phyloP scores from a whole-genome alignment of 2,888 invertebrate genomes.

The Cabera pusaria region DNA sequence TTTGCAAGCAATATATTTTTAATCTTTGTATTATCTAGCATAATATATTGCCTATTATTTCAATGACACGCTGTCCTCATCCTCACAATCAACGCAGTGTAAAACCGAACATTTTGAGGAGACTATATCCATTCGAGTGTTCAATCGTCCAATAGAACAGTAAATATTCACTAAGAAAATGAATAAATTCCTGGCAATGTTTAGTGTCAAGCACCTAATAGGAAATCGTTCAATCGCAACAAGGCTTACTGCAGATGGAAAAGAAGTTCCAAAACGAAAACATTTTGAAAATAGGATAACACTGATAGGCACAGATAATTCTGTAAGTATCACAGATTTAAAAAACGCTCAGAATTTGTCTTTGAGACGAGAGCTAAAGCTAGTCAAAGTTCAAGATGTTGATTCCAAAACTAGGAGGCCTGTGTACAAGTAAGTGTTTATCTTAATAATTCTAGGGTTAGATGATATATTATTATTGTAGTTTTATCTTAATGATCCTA shows the following conservation, averaged over 20 bases:
- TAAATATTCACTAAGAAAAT: too few species aligned
- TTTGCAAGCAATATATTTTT: too few species aligned
- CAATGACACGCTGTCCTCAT: too few species aligned
- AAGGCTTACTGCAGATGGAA: conserved; percentile 65
- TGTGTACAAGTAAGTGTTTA: conserved; percentile 84
- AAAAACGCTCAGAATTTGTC: conserved; percentile 88
- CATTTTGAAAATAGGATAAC: conserved; percentile 83
- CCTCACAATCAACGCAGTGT: too few species aligned
- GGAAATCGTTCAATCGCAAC: conserved; percentile 51
- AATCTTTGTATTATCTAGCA: too few species aligned
- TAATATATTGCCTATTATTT: too few species aligned
- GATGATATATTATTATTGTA: too few species aligned
- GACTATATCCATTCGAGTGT: too few species aligned
- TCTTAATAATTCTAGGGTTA: too few species aligned
- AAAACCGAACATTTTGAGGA: too few species aligned
- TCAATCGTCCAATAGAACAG: too few species aligned
- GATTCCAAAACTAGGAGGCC: conserved; percentile 87
- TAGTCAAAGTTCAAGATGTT: conserved; percentile 87
- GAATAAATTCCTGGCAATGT: conserved; percentile 52
- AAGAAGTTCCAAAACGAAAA: conserved; percentile 71
- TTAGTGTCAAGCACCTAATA: conserved; percentile 44
- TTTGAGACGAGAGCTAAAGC: conserved; percentile 85
- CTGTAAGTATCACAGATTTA: conserved; percentile 83
- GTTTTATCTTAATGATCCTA: too few species aligned
- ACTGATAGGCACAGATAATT: conserved; percentile 83